Percentiles rank a stretch among this genome's conserved stretches.
Evolutionary conservation across 2,113 vertebrate species (phyloP).

Genomic region (Ibidorhyncha struthersii): DNA sequence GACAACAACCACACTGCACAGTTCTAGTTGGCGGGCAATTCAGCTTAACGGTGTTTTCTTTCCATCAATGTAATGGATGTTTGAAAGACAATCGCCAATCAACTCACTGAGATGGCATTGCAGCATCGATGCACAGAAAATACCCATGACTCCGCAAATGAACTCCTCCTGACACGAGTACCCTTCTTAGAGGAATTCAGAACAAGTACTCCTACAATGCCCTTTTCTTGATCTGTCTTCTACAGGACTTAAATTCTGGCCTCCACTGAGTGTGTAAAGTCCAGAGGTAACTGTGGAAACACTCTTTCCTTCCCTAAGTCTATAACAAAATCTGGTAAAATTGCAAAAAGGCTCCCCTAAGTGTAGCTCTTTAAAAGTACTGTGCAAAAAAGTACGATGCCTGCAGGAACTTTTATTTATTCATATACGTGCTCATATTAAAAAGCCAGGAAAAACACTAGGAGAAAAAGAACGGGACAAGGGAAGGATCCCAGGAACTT

Average conservation of each 20-base stretch:
- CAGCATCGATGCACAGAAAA: neutral
- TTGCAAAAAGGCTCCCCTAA: neutral
- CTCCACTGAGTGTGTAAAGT: neutral
- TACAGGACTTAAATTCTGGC: neutral
- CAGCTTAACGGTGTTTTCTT: neutral
- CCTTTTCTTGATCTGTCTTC: neutral
- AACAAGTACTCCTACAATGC: neutral
- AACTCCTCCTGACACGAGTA: neutral
- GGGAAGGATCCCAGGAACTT: neutral
- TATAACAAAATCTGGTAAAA: neutral
- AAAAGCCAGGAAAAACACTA: neutral
- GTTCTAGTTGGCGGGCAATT: neutral
- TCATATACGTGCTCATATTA: neutral
- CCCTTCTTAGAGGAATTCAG: neutral
- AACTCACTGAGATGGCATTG: neutral
- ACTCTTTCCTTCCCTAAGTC: neutral
- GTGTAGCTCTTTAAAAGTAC: neutral
- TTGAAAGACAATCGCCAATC: neutral
- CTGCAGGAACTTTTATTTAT: neutral
- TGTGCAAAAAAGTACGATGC: neutral
- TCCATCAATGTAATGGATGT: neutral
- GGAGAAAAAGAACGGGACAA: neutral
- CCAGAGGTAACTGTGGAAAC: neutral
- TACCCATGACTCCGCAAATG: neutral
- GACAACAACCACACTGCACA: accelerated